phyloP scores from a whole-genome alignment of 2,113 vertebrate species.

The Onychorhynchus coronatus region DNA sequence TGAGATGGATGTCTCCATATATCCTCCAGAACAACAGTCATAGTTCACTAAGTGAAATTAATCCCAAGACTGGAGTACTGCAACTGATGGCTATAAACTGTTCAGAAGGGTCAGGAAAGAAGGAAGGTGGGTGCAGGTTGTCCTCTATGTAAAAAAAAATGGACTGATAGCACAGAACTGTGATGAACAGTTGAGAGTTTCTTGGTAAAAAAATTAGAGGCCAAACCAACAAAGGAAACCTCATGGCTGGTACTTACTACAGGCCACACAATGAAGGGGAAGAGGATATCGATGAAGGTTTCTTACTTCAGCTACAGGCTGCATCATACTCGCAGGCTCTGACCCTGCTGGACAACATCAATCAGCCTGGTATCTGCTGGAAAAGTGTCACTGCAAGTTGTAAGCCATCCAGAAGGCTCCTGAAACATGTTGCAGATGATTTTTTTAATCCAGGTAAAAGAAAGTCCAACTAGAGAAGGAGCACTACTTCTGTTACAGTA shows the following conservation, averaged over 20 bases:
- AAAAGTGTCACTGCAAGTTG: background rate
- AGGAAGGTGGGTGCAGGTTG: background rate
- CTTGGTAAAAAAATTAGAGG: background rate
- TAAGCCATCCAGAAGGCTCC: background rate
- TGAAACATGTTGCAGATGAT: accelerated
- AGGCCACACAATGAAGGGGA: accelerated
- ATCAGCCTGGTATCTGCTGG: background rate
- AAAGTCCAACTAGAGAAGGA: background rate
- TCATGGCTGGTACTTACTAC: background rate
- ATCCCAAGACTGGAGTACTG: background rate
- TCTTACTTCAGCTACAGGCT: background rate
- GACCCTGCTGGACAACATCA: background rate
- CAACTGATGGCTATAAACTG: background rate
- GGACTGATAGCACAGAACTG: background rate
- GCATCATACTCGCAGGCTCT: background rate
- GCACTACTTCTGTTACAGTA: no score
- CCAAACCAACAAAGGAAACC: background rate
- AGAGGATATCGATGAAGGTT: background rate
- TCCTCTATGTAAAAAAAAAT: background rate
- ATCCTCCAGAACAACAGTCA: background rate
- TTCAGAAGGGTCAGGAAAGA: background rate
- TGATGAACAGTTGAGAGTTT: background rate
- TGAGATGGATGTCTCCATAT: background rate
- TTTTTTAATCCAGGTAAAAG: background rate
- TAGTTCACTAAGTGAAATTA: background rate